Base-by-base conservation (phyloP, 2,797 vertebrate species). In the Nannoperca obscura region DNA sequence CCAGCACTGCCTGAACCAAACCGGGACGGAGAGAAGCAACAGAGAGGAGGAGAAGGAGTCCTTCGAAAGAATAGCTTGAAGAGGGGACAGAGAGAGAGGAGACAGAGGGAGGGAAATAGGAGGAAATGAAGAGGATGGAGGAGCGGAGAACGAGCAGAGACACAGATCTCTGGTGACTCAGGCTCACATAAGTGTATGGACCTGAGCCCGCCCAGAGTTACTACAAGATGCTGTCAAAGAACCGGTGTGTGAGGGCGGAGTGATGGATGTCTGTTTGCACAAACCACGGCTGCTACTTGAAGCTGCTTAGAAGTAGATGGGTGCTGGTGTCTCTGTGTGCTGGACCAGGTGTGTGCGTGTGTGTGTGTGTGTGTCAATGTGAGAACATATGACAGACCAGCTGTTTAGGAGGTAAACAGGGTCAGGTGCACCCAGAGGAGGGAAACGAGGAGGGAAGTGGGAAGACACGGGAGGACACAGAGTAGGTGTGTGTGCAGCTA, bases 351-450 rank as follows among this genome's bases (percentile, higher is more conserved):
- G 88, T 64, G 82, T 81, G 74, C 60, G n/a, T 55, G 17, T 15
- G 15, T 14, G 15, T 15, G 15, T 14, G 61, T 53, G 68, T 75
- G 60, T 60, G 66, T 75, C 42, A 47, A 76, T 49, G 82, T 47
- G 74, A 62, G 65, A 81, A 42, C 70, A 60, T 65, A 74, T 71
- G 81, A 87, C 67, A 54, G 61, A 77, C 30, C 88, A 88, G 86
- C 86, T 91, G 89, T 81, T 86, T 54, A 42, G 74, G 79, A 79
- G 79, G 88, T 88, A 83, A 88, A 84, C 81, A 71, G 82, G 89
- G 86, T 91, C 86, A 87, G 83, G 79, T 81, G 83, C 55, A 71
- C 74, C 76, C 75, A 74, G 55, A 73, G 79, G 73, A 65, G 68
- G 36, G 10, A 61, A 55, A 59, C 34, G 4, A 44, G 22, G 54